phyloP scores from a whole-genome alignment of 2,113 vertebrate genomes.

The Hymenochirus boettgeri region DNA sequence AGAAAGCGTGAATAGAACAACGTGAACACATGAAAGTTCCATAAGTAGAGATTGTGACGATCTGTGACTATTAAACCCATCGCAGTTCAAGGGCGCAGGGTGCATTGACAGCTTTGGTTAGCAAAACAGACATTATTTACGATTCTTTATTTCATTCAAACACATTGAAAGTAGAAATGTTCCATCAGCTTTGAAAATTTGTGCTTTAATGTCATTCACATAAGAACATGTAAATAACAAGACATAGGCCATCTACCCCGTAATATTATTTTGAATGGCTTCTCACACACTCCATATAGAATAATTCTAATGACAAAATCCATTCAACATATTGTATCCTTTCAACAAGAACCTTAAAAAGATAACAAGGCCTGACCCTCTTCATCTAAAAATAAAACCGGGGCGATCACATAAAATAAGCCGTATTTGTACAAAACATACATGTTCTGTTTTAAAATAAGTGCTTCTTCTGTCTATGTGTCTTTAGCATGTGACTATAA shows the following conservation, averaged over 20 bases:
- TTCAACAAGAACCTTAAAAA: neutral
- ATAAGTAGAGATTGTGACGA: neutral
- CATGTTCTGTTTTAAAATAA: conserved; percentile 66
- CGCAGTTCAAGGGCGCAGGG: conserved; percentile 46
- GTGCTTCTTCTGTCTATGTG: conserved; percentile 49
- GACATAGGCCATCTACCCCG: neutral
- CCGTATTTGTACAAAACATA: conserved; percentile 60
- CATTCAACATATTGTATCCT: neutral
- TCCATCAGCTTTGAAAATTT: neutral
- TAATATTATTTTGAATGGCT: conserved; percentile 1
- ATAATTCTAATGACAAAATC: neutral
- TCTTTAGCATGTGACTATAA: conserved; percentile 51
- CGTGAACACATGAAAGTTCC: conserved; percentile 52
- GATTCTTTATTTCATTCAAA: conserved; percentile 49
- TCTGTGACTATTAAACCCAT: conserved; percentile 45
- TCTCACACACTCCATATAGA: neutral
- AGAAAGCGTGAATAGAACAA: conserved; percentile 58
- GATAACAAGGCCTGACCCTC: neutral
- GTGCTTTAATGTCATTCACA: conserved; percentile 36
- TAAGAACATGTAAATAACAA: neutral
- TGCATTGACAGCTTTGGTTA: conserved; percentile 69
- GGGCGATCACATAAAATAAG: conserved; percentile 55
- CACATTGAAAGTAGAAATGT: conserved; percentile 33
- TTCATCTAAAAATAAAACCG: neutral
- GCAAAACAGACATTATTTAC: conserved; percentile 54